Evolutionary conservation across 2,113 vertebrate species (phyloP).

Genomic region (Argyrosomus japonicus): DNA sequence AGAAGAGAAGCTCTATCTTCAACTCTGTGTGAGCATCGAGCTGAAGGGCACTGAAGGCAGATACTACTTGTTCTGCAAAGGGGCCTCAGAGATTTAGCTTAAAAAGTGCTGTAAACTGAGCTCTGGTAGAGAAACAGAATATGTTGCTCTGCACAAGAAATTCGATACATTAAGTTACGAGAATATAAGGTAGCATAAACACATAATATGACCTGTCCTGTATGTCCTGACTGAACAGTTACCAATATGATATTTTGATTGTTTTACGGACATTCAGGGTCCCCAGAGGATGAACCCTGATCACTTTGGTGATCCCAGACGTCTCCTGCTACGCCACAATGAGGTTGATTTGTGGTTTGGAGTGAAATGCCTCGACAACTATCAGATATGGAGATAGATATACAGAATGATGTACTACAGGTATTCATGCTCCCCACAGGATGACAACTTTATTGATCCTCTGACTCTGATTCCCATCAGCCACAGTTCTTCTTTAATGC

Average conservation of each 20-base stretch:
- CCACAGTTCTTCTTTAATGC: neutral
- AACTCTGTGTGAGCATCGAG: constrained; percentile 31
- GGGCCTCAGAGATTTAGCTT: constrained; percentile 33
- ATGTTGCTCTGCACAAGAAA: neutral
- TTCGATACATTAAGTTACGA: neutral
- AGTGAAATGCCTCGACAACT: no score
- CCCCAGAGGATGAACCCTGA: neutral
- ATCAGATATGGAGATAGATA: neutral
- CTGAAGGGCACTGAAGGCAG: constrained; percentile 40
- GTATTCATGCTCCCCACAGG: neutral
- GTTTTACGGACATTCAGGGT: neutral
- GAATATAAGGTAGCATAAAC: neutral
- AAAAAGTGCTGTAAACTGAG: constrained; percentile 13
- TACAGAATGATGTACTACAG: no score
- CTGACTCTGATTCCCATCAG: neutral
- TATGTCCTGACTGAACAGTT: neutral
- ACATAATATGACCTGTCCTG: neutral
- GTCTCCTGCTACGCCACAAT: neutral
- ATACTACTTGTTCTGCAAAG: constrained; percentile 11
- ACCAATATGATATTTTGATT: neutral
- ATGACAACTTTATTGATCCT: neutral
- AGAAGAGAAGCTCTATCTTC: constrained; percentile 32
- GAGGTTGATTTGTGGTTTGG: neutral
- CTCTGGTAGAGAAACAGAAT: constrained; percentile 1
- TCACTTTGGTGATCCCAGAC: neutral